A percentile compares a stretch with the other conserved stretches of the same genome.
phyloP scores from a whole-genome alignment of 2,797 vertebrate species.

The Linurgus olivaceus region DNA sequence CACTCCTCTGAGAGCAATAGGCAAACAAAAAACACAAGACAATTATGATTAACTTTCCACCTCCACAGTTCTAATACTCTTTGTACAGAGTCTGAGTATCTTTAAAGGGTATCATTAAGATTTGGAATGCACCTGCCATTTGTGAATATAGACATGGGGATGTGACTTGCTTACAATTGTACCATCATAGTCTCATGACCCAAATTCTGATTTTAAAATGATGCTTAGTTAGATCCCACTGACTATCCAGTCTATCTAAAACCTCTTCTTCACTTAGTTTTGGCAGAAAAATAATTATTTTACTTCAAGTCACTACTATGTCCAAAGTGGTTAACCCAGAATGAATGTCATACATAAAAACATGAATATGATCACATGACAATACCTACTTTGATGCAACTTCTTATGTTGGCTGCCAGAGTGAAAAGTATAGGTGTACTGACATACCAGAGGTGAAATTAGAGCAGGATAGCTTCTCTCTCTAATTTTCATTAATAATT shows the following conservation, averaged over 20 bases:
- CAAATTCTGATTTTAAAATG: background rate
- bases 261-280: background rate
- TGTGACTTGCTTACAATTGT: background rate
- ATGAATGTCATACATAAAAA: background rate
- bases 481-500: background rate
- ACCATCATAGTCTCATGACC: background rate
- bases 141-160: background rate
- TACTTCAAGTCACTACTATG: background rate
- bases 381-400: background rate
- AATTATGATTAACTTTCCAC: background rate
- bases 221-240: background rate
- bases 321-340: background rate
- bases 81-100: background rate
- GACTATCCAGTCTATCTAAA: background rate
- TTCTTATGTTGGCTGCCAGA: background rate
- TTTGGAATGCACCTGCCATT: background rate
- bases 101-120: background rate
- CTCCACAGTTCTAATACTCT: background rate
- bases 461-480: background rate
- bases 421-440: background rate
- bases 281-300: background rate
- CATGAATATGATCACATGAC: background rate
- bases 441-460: background rate
- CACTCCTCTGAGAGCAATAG: background rate
- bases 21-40: background rate